Percentiles rank a stretch among this genome's conserved stretches.
Evolutionary conservation across 2,113 vertebrate genomes (phyloP).

Genomic region (Kobus ellipsiprymnus): DNA sequence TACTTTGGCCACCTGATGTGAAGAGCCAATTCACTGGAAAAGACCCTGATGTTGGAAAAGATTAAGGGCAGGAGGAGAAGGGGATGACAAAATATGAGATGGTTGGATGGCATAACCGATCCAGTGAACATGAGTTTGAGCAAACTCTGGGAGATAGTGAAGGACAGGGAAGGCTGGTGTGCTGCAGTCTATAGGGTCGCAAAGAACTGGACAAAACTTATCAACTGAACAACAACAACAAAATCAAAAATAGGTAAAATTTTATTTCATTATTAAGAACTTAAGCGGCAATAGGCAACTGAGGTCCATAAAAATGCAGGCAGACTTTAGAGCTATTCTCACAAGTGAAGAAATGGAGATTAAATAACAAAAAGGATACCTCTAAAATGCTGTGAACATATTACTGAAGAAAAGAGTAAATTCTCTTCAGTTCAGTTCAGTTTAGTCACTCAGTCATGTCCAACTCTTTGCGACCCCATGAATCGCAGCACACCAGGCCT

Average conservation of each 20-base stretch:
- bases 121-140: background rate
- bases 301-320: background rate
- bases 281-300: background rate
- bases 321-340: background rate
- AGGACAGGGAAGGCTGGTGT: background rate
- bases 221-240: background rate
- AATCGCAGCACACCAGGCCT: too few species aligned
- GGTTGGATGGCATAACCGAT: background rate
- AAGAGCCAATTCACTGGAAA: background rate
- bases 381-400: background rate
- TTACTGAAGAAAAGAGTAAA: background rate
- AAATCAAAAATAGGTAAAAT: background rate
- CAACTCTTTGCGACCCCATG: too few species aligned
- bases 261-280: background rate
- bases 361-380: background rate
- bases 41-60: background rate
- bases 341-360: background rate
- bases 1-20: background rate
- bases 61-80: background rate
- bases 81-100: background rate
- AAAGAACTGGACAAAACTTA: background rate
- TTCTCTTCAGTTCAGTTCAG: background rate
- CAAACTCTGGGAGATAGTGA: background rate
- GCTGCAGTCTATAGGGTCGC: background rate
- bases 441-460: too few species aligned